A percentile compares a stretch with the other conserved stretches of the same genome.
Evolutionary conservation across 1,140 invertebrate genomes (phyloP).

Genomic region (Stegodyphus mimosarum): DNA sequence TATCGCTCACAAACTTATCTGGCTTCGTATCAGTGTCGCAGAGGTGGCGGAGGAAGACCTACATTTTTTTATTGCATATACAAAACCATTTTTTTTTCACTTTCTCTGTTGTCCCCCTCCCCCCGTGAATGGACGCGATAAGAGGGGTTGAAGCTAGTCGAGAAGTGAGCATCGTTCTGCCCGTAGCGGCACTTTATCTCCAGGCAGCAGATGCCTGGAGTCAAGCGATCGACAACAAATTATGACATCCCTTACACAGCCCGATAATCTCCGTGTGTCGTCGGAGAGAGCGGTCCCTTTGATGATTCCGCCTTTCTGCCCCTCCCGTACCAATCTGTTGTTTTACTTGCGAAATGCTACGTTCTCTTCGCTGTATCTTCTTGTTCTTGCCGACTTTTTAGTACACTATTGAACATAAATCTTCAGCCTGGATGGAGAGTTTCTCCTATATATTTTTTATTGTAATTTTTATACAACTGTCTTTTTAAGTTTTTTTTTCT

Average conservation of each 20-base stretch:
- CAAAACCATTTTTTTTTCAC: conserved; percentile 5
- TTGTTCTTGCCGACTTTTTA: too few relatives aligned
- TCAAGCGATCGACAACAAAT: conserved; percentile 52
- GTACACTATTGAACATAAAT: too few relatives aligned
- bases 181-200: conserved; percentile 26
- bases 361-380: too few relatives aligned
- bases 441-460: too few relatives aligned
- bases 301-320: not conserved
- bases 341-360: not conserved
- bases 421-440: too few relatives aligned
- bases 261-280: conserved; percentile 41
- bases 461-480: too few relatives aligned
- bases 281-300: conserved; percentile 35
- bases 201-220: conserved; percentile 34
- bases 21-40: conserved; percentile 31
- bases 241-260: conserved; percentile 49
- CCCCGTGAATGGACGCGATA: conserved; percentile 16
- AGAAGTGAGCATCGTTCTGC: conserved; percentile 7
- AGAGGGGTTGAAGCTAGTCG: conserved; percentile 13
- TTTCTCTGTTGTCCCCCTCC: conserved; percentile 16
- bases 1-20: conserved; percentile 23
- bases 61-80: conserved; percentile 27
- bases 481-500: too few relatives aligned
- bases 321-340: not conserved
- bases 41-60: conserved; percentile 29